Evolutionary conservation across 2,113 vertebrate species (phyloP).

Genomic region (Pollimyrus isidori): DNA sequence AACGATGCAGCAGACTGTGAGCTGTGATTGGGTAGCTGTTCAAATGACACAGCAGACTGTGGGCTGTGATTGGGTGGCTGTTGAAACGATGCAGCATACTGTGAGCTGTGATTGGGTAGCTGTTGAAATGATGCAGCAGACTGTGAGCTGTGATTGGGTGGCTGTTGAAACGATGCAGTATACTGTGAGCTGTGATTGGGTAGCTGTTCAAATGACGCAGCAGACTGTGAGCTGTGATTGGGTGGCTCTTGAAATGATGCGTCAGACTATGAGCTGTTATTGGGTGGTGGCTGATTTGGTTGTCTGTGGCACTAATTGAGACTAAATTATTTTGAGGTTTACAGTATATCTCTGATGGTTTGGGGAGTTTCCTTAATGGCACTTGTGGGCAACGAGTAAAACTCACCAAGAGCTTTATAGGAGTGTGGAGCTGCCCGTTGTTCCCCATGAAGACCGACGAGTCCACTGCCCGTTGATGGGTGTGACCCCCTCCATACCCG

Average conservation of each 20-base stretch:
- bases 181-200: background rate
- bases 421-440: background rate
- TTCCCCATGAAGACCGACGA: background rate
- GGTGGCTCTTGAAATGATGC: no score
- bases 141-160: no score
- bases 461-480: background rate
- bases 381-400: background rate
- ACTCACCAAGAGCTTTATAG: background rate
- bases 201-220: no score
- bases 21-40: constrained; percentile 69
- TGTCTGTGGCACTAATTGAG: background rate
- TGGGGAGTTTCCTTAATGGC: background rate
- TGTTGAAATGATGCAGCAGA: no score
- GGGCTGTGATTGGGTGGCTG: background rate
- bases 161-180: no score
- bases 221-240: no score
- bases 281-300: background rate
- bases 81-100: no score
- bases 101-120: no score
- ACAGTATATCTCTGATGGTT: background rate
- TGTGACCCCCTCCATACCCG: background rate
- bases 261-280: background rate
- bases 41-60: background rate
- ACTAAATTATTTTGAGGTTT: background rate
- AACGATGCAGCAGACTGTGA: constrained; percentile 57